Evolutionary conservation across 2,888 invertebrate species (phyloP).

Genomic region (Argyra leucocephala): DNA sequence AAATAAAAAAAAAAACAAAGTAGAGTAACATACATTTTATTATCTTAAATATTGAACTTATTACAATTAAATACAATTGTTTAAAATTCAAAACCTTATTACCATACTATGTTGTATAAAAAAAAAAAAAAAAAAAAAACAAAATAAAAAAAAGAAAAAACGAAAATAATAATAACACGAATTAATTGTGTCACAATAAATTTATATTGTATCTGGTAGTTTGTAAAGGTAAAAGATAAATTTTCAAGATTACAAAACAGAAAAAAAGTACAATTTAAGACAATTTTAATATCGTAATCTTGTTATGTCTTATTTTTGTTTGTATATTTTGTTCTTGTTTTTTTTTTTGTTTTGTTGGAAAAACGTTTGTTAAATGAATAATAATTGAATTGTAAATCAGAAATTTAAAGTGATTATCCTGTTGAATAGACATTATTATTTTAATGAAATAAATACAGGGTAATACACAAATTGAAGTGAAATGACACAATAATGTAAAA

Average conservation of each 20-base stretch:
- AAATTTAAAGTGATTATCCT: background rate
- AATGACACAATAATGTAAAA: too few relatives aligned
- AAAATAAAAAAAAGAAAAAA: background rate
- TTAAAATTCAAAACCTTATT: background rate
- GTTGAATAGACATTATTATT: too few relatives aligned
- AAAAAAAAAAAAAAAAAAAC: background rate
- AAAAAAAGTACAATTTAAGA: background rate
- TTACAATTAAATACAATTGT: background rate
- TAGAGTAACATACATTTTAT: too few relatives aligned
- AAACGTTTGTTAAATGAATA: background rate
- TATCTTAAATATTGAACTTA: too few relatives aligned
- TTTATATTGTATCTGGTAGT: background rate
- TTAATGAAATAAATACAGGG: too few relatives aligned
- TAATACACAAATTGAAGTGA: too few relatives aligned
- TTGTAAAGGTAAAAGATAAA: too few relatives aligned
- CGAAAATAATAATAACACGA: background rate
- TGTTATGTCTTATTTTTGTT: background rate
- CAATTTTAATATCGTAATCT: slow-evolving; percentile 2
- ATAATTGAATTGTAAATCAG: background rate
- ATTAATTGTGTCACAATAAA: background rate
- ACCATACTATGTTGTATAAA: background rate
- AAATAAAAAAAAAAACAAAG: too few relatives aligned
- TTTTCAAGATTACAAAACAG: background rate
- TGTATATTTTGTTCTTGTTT: background rate
- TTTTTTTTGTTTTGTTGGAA: background rate